Base-by-base conservation (phyloP, 1,140 invertebrate genomes). In the Diorhabda sublineata region DNA sequence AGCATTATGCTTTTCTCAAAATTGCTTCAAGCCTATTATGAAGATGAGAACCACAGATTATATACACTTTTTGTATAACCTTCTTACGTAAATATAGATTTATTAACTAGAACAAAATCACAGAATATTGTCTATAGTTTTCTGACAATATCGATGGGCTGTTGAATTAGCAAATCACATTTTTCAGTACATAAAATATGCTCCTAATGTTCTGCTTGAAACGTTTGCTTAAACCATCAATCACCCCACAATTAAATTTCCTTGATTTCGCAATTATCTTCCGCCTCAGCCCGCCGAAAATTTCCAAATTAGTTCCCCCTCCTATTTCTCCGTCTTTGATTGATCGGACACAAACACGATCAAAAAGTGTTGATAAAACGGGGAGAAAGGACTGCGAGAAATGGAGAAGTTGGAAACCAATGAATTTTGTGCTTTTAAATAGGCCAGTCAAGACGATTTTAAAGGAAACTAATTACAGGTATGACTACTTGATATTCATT, bases 271-370 rank as follows among this genome's bases (percentile, higher is more conserved):
- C 63, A 64, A 64, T 64, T 64, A 64, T 64, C 63, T 57, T 52
- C 63, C 6, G 63, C 47, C 63, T 3, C 61, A 52, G 42, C 63
- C n/a, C 56, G 6, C 45, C 63, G 47, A 52, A 52, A 52, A 52
- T 52, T 52, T 45, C 41, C 45, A 64, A 64, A 64, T 64, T 44
- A 64, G 63, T 64, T 47, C 11, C 45, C 61, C 61, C 9, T 52
- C 61, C 11, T 9, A 8, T 45, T 52, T 26, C 11, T 45, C 61
- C 65, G 41, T 59, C 58, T 67, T 67, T 67, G 65, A 67, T 67
- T 67, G 65, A 67, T 67, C 65, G 65, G 65, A 67, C 65, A 60
- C 65, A 67, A 67, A 67, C 65, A 60, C 58, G 65, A 67, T 67
- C 65, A 67, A 67, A 65, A 67, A 67, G 52, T 56, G 65, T 67